These are phyloP conservation scores for Microplitis demolitor DNA, from an alignment of 1,140 invertebrate species.

Conservation along the genomic window DNA sequence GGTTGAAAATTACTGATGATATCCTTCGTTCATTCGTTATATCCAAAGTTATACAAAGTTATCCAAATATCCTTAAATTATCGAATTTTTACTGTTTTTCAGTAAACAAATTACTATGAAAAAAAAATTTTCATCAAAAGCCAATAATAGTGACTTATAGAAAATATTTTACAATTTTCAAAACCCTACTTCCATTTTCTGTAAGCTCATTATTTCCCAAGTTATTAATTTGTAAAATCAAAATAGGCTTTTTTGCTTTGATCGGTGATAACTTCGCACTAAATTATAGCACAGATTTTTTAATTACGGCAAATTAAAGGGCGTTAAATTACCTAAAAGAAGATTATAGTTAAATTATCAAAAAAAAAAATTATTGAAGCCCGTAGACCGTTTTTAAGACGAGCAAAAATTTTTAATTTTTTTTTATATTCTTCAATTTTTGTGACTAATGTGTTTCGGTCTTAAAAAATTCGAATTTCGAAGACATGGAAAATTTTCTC, in stretches of 20 bases:
- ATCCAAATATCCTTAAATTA: neutral
- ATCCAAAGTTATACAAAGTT: neutral
- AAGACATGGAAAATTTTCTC: no score
- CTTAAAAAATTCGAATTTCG: no score
- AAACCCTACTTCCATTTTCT: neutral
- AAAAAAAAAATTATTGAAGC: neutral
- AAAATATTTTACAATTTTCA: neutral
- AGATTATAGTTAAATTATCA: neutral
- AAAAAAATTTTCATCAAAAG: neutral
- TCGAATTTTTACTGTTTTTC: neutral
- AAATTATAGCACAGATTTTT: no score
- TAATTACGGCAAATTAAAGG: no score
- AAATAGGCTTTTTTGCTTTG: no score
- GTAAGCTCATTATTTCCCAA: no score
- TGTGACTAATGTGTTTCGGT: no score
- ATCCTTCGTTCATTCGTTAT: neutral
- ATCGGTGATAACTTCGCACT: no score
- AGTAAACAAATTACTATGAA: neutral
- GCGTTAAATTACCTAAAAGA: neutral
- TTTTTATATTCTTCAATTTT: neutral
- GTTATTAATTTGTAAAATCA: no score
- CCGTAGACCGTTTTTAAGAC: neutral
- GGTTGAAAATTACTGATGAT: neutral
- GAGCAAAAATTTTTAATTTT: neutral
- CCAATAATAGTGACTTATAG: neutral